Evolutionary conservation across 2,797 vertebrate genomes (phyloP), one percentile per base, ranked within the genome.

Genomic region (Nothura maculosa): DNA sequence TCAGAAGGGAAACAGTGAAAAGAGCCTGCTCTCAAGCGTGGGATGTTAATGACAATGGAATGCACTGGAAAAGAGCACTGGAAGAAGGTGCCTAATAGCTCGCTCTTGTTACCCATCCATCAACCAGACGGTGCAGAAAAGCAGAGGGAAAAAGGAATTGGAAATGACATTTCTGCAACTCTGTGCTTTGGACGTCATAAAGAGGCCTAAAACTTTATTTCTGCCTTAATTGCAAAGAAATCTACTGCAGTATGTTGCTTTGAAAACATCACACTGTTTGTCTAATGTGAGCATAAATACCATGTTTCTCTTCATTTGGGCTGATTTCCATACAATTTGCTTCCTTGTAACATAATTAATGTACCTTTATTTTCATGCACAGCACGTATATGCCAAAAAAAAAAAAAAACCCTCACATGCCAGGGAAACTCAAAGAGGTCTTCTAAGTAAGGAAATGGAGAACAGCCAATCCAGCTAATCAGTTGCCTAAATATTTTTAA

Each of bases 401-500:
- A 30, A 17, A 67, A 40, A 48, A 78, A 21, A 42, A 64, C 38
- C n/a, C 5, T 9, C 18, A 10, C 36, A 42, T 20, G n/a, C 9
- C 10, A 78, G 34, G 30, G 30, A 88, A 80, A 63, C 7, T 77
- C 68, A 74, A 78, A 91, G 63, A 77, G 6, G 3, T 74, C 21
- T 87, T 88, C 74, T 78, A 80, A 92, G 84, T 40, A 85, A 67
- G n/a, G 27, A 89, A 82, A 82, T 9, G 48, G 48, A 88, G 54
- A 92, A 38, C 21, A 90, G 61, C 30, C 48, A 90, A 82, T 77
- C 38, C 22, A 90, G 19, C 22, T 88, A 87, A 96, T 91, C 89
- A 84, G 62, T 86, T 93, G 89, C 14, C 43, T 91, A 88, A 94
- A 90, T 92, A 96, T 81, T 94, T 95, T 91, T 93, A 1, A 89